Evolutionary conservation across 2,113 vertebrate genomes (phyloP).

Genomic region (Pyrgilauda ruficollis): DNA sequence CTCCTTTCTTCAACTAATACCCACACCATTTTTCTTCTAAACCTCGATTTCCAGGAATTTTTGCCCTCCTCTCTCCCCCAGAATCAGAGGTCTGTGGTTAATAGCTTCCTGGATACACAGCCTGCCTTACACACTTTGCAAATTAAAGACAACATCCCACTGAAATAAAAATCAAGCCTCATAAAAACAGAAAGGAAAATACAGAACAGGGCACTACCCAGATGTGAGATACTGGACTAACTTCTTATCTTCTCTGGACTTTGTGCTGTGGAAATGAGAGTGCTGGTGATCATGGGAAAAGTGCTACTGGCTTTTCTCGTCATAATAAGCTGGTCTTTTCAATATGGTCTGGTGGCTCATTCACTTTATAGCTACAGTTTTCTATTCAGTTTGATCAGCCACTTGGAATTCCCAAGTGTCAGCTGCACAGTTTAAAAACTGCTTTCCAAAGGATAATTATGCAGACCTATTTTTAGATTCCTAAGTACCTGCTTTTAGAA

Average conservation of each 20-base stretch:
- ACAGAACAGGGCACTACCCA: background rate
- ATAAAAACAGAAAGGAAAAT: background rate
- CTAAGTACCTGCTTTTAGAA: constrained; percentile 57
- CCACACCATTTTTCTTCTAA: background rate
- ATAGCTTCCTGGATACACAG: constrained; percentile 9
- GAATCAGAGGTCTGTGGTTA: constrained; percentile 12
- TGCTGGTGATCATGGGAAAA: constrained; percentile 46
- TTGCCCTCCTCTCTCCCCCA: background rate
- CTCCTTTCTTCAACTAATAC: background rate
- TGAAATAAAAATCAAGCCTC: background rate
- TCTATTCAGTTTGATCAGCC: constrained; percentile 65
- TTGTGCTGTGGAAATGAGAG: constrained; percentile 3
- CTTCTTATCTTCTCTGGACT: background rate
- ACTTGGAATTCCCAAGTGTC: constrained; percentile 67
- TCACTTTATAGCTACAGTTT: constrained; percentile 62
- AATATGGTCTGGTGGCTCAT: constrained; percentile 40
- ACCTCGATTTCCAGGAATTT: background rate
- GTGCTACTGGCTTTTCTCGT: constrained; percentile 25
- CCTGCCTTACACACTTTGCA: background rate
- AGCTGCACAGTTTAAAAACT: constrained; percentile 56
- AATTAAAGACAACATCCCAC: background rate
- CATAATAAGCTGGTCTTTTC: constrained; percentile 60
- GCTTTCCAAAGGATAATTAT: constrained; percentile 59
- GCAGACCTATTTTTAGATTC: constrained; percentile 43
- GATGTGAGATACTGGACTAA: background rate